phyloP scores from a whole-genome alignment of 2,113 vertebrate species.

The Neofelis nebulosa region DNA sequence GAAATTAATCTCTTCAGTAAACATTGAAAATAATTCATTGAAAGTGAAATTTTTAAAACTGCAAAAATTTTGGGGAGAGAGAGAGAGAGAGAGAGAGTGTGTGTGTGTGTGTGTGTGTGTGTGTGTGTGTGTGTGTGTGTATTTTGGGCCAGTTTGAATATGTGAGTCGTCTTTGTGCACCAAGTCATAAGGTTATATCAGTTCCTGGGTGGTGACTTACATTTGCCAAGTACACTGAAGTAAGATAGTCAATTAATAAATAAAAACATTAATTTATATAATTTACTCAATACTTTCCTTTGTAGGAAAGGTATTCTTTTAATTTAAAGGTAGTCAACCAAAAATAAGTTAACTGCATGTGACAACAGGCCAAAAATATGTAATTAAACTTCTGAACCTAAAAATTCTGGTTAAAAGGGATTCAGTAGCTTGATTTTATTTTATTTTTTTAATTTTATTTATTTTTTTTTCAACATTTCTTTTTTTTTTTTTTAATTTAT shows the following conservation, averaged over 20 bases:
- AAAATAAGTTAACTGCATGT: neutral
- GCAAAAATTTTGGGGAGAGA: neutral
- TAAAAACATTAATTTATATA: slow-evolving; percentile 1
- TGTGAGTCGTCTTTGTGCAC: neutral
- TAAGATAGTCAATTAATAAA: neutral
- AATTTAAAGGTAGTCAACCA: neutral
- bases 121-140: neutral
- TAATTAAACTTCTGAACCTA: slow-evolving; percentile 8
- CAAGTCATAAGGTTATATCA: neutral
- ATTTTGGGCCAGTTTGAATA: neutral
- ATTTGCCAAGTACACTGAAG: neutral
- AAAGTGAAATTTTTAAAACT: neutral
- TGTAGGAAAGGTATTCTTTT: neutral
- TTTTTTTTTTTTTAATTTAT: no score
- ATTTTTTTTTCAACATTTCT: no score
- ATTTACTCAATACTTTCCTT: slow-evolving; percentile 8
- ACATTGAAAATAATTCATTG: neutral
- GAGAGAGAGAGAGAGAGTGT: neutral
- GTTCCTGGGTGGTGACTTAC: neutral
- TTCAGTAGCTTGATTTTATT: neutral
- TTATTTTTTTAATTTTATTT: no score
- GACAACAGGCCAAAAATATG: neutral
- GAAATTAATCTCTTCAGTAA: neutral
- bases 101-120: neutral
- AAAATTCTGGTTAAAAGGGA: neutral